phyloP scores from a whole-genome alignment of 92 coral and sea anemone genomes.

The Epizoanthus stellaris region DNA sequence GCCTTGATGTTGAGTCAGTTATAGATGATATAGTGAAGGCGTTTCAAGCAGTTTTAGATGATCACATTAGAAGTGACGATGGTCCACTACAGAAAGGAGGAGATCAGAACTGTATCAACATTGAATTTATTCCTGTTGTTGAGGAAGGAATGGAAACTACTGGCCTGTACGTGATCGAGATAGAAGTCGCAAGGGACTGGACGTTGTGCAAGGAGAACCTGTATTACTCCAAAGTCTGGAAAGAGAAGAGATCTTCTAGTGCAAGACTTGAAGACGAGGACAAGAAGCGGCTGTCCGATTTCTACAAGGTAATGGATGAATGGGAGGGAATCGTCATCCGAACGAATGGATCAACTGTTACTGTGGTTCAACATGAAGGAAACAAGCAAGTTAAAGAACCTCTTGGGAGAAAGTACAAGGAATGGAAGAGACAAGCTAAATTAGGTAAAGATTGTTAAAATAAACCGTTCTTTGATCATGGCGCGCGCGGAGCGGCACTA shows the following conservation, averaged over 20 bases:
- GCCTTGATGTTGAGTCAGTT: constrained; percentile 59
- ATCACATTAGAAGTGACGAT: constrained; percentile 66
- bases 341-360: constrained; percentile 55
- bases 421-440: constrained; percentile 50
- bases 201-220: constrained; percentile 57
- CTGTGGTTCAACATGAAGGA: constrained; percentile 48
- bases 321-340: constrained; percentile 58
- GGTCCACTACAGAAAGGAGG: constrained; percentile 63
- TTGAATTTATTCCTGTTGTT: constrained; percentile 54
- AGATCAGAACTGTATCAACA: constrained; percentile 52
- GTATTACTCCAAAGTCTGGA: constrained; percentile 58
- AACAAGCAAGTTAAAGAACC: constrained; percentile 56
- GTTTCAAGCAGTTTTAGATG: constrained; percentile 55
- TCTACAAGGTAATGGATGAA: constrained; percentile 64
- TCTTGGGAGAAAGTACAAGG: constrained; percentile 52
- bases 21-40: constrained; percentile 65
- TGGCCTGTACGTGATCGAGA: constrained; percentile 60
- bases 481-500: too few relatives aligned
- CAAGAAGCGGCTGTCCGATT: constrained; percentile 47
- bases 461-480: not conserved
- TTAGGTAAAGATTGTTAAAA: not conserved
- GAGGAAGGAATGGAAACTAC: constrained; percentile 15
- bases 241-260: constrained; percentile 38
- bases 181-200: constrained; percentile 69
- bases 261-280: not conserved